Evolutionary conservation across 2,113 vertebrate genomes (phyloP), one percentile per base, ranked within the genome.

Genomic region (Triplophysa rosa): DNA sequence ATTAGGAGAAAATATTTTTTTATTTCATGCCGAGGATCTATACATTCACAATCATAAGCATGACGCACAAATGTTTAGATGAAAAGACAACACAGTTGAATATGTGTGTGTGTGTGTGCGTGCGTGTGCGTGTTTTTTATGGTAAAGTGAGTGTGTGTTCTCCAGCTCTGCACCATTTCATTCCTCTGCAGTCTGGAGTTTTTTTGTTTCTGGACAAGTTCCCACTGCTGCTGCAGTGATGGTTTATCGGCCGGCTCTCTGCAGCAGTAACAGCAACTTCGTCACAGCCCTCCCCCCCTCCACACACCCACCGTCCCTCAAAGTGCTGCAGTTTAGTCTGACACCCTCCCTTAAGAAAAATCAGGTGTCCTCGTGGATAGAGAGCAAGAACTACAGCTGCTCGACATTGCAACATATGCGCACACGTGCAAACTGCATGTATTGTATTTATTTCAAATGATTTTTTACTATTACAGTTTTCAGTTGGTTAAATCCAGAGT

Each of bases 121-220:
- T n/a, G n/a, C n/a, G n/a, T n/a, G n/a, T n/a, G n/a, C n/a, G n/a
- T n/a, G n/a, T n/a, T n/a, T n/a, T n/a, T n/a, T n/a, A 59, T 37
- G 33, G 63, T 68, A n/a, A 74, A 63, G 59, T 64, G 75, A 40
- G 75, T 80, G 82, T 69, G 79, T 79, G 79, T 79, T 26, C 79
- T 71, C 82, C 75, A 85, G 88, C 87, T 89, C 89, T 92, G 90
- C 90, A 90, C 86, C 88, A 90, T 87, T 91, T 85, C 87, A 81
- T 83, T 29, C 79, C 89, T 90, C 83, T 80, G 79, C 72, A 86
- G 78, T 83, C 54, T 45, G 76, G 59, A 79, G 80, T 78, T 82
- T 62, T 58, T 63, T 68, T 63, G 52, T 82, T 87, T 65, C 75
- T 87, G 85, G 82, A 82, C 64, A 73, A 75, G 80, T 26, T 85